A percentile compares a stretch with the other conserved stretches of the same genome.
Conservation (phyloP, 2,797 vertebrate genomes). For the Gephyroberyx darwinii region DNA sequence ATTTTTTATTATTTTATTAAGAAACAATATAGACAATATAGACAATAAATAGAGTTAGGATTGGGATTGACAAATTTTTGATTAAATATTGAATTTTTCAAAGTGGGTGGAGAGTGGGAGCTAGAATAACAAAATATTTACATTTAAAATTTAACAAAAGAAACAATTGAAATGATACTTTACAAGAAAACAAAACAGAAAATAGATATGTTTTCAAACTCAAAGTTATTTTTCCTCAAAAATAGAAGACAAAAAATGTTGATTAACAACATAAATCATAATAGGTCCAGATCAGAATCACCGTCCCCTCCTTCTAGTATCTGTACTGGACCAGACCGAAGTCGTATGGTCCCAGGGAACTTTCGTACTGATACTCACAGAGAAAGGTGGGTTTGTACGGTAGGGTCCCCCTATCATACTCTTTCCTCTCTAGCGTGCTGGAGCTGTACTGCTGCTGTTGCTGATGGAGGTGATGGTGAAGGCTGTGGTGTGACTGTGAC, state of each 20-base stretch:
- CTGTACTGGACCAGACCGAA: conserved; percentile 77
- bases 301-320: conserved; percentile 66
- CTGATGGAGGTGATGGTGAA: conserved; percentile 79
- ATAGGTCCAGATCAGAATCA: conserved; percentile 72
- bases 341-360: conserved; percentile 76
- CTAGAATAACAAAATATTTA: conserved; percentile 51
- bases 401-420: conserved; percentile 89
- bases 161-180: conserved; percentile 21
- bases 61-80: conserved; percentile 35
- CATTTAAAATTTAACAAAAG: conserved; percentile 66
- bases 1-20: conserved; percentile 67
- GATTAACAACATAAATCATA: conserved; percentile 50
- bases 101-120: conserved; percentile 33
- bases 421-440: conserved; percentile 95
- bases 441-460: conserved; percentile 79
- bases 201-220: conserved; percentile 50
- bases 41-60: conserved; percentile 60
- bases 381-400: conserved; percentile 99
- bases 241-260: conserved; percentile 50
- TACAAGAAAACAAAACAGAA: conserved; percentile 53
- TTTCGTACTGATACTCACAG: conserved; percentile 93
- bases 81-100: background rate
- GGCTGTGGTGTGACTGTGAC: conserved; percentile 91
- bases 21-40: conserved; percentile 59
- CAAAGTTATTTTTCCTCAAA: conserved; percentile 28